These are phyloP conservation scores for Phyto melanocephala DNA, from an alignment of 2,888 invertebrate genomes.

Conservation along the genomic window DNA sequence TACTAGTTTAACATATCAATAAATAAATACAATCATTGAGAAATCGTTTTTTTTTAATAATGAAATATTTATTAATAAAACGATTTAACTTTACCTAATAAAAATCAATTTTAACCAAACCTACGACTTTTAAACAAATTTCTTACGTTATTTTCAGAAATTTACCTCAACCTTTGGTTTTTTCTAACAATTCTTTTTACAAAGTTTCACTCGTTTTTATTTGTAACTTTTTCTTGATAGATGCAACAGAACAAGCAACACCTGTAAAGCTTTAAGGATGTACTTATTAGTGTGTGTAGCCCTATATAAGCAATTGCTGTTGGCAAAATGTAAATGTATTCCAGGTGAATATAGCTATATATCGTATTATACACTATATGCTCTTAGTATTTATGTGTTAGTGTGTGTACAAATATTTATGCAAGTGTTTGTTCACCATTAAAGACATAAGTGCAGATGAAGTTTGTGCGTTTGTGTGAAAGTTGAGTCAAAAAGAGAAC, in stretches of 20 bases:
- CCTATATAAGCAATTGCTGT: slow-evolving; percentile 36
- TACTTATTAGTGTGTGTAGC: background rate
- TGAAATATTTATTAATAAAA: no score
- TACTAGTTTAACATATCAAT: no score
- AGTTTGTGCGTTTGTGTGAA: background rate
- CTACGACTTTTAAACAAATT: no score
- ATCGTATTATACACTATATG: background rate
- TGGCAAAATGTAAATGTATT: slow-evolving; percentile 13
- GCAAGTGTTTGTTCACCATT: slow-evolving; percentile 71
- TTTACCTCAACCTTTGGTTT: no score
- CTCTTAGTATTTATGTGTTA: background rate
- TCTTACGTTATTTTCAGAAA: no score
- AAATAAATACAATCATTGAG: no score
- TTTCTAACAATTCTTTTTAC: background rate
- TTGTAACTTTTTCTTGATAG: slow-evolving; percentile 9
- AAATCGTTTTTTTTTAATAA: no score
- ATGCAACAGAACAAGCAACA: slow-evolving; percentile 31
- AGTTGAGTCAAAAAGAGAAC: slow-evolving; percentile 42
- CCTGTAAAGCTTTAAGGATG: slow-evolving; percentile 33
- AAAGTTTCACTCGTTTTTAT: background rate
- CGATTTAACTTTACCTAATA: no score
- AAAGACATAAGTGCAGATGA: slow-evolving; percentile 69
- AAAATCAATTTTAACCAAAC: no score
- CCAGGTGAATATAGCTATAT: slow-evolving; percentile 15
- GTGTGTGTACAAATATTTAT: slow-evolving; percentile 10